Base-by-base conservation (phyloP, 2,797 vertebrate genomes). In the Mionectes olivaceus region DNA sequence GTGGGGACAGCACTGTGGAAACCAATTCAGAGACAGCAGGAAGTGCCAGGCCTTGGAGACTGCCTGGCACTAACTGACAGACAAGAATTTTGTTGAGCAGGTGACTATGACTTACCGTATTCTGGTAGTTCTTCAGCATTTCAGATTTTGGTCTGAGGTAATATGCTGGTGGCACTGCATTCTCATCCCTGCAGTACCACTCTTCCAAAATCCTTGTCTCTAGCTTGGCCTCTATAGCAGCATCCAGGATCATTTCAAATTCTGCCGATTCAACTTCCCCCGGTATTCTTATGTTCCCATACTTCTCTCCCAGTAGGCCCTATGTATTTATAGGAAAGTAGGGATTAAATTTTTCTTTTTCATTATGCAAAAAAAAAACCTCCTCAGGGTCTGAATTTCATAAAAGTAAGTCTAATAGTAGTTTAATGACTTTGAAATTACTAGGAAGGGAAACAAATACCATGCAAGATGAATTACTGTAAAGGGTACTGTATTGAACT, bases 111-210 rank as follows among this genome's bases (percentile, higher is more conserved):
- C 97, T 97, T 97, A 99, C 99, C 11, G 98, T 98, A 91, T 99
- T 99, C 97, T 99, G 98, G 97, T 98, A 98, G 98, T 97, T 99
- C 97, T 98, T 99, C 60, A 99, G 98, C 98, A 99, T 98, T 97
- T 99, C 99, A 89, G 98, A 98, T 98, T 98, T 99, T 65, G 99
- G 98, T 98, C 98, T 99, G 98, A 99, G 99, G 98, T 99, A 99
- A 99, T 99, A 99, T 1, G 99, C 98, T 79, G 99, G 99, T 7
- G 99, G 99, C 92, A 99, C 99, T 0, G 99, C 98, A 76, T 99
- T 99, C 98, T 99, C 99, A 93, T 99, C 99, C 73, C 99, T 98
- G 97, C 99, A 99, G 97, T 99, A 99, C 99, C 99, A 99, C 96
- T 99, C 99, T 94, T 99, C 99, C 96, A 99, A 97, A 93, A 99